A percentile compares a stretch with the other conserved stretches of the same genome.
These are phyloP conservation scores for Notothenia rossii DNA, from an alignment of 2,113 vertebrate species.

Conservation along the genomic window DNA sequence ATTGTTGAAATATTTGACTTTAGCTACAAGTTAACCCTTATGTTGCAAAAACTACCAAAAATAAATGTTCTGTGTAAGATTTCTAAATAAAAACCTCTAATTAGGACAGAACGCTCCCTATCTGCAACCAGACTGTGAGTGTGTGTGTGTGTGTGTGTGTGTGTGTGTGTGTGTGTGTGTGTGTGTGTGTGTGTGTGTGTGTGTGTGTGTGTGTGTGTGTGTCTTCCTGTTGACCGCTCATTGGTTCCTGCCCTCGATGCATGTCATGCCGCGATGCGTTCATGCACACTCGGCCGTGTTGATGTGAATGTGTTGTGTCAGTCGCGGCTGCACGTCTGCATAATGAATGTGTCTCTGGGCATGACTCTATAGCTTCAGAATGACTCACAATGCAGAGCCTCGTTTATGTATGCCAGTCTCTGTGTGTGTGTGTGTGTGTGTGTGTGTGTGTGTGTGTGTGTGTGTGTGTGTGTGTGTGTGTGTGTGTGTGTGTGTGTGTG, in stretches of 20 bases:
- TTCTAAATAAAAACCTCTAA: no score
- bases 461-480: no score
- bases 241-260: slow-evolving; percentile 26
- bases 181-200: no score
- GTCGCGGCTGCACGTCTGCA: slow-evolving; percentile 48
- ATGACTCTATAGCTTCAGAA: slow-evolving; percentile 40
- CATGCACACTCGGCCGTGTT: slow-evolving; percentile 45
- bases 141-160: no score
- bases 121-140: no score
- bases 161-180: no score
- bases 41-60: no score
- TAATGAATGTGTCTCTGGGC: slow-evolving; percentile 68
- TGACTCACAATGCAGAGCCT: slow-evolving; percentile 34
- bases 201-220: no score
- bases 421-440: slow-evolving; percentile 1
- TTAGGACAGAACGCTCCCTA: no score
- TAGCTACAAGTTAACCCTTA: no score
- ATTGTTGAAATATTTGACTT: no score
- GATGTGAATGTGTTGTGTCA: slow-evolving; percentile 57
- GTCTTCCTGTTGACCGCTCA: slow-evolving; percentile 34
- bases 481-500: background rate
- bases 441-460: background rate
- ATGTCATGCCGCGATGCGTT: slow-evolving; percentile 15
- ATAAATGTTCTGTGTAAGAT: no score
- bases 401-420: background rate